Base-by-base conservation (phyloP, 2,797 vertebrate genomes). In the Rhinophrynus dorsalis region DNA sequence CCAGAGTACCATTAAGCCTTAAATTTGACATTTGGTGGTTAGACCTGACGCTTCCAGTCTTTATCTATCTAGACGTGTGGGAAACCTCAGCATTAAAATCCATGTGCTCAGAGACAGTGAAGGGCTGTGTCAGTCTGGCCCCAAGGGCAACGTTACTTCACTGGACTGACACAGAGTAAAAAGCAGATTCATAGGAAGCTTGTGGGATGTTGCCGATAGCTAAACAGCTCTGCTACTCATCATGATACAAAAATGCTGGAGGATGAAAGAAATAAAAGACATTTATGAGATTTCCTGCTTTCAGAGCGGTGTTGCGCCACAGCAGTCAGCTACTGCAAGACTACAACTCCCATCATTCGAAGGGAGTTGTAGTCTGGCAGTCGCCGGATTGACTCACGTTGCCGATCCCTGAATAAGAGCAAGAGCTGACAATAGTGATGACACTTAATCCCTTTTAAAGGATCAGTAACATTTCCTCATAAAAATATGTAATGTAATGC, bases 201-300 rank as follows among this genome's bases (percentile, higher is more conserved):
- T 20, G 21, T 63, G 38, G 44, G 42, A 35, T 5, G 13, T 26
- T 63, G 45, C 50, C 50, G 12, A 24, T 18, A 52, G 60, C 44
- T 1, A 50, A 63, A 51, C 5, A 47, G 32, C 57, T 47, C 7
- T 26, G 30, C 20, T 63, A 38, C 47, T 50, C 45, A 12, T 13
- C 2, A 6, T n/a, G 44, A 38, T 40, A 10, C 32, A 27, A 12
- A 30, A 50, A 24, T n/a, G 2, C 30, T n/a, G 5, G 1, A 51
- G 30, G 57, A 51, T 35, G 17, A 20, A 23, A 17, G 35, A 51
- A 24, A 27, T 13, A 38, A 47, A 20, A 37, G n/a, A 13, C 7
- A 23, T 42, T 66, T 55, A 54, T 55, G 62, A 44, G 62, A 12
- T 54, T 64, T 65, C 23, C 37, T 18, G 20, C 17, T 11, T 18